A percentile compares a stretch with the other conserved stretches of the same genome.
Conservation (phyloP, 2,888 invertebrate species). For the Trissonchulus latispiculum region DNA sequence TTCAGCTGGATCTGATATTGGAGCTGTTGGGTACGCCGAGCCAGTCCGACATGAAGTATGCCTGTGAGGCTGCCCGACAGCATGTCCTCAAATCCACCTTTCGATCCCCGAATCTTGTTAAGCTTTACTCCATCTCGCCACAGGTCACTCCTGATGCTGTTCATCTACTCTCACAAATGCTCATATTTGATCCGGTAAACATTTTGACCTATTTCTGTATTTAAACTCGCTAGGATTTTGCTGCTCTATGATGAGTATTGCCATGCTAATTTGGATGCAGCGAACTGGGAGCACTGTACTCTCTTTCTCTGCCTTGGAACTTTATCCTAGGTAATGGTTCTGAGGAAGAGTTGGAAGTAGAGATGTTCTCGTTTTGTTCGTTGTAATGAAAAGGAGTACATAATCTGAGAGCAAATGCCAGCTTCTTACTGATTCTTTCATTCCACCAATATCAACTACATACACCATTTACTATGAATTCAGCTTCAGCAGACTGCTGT, state of each 20-base stretch:
- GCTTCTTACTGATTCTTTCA: too few relatives aligned
- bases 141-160: slow-evolving; percentile 96
- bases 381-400: too few relatives aligned
- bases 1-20: slow-evolving; percentile 86
- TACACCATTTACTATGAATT: too few relatives aligned
- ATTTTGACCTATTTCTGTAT: slow-evolving; percentile 28
- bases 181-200: slow-evolving; percentile 87
- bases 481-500: too few relatives aligned
- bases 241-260: not conserved
- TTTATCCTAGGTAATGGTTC: too few relatives aligned
- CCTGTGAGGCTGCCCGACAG: slow-evolving; percentile 84
- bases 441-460: too few relatives aligned
- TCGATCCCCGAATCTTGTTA: slow-evolving; percentile 57
- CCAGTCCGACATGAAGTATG: slow-evolving; percentile 88
- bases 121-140: slow-evolving; percentile 59
- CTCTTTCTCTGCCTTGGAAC: too few relatives aligned
- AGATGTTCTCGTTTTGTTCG: not conserved
- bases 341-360: not conserved
- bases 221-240: not conserved
- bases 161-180: slow-evolving; percentile 88
- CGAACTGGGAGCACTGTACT: too few relatives aligned
- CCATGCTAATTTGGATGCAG: not conserved
- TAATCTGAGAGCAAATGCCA: too few relatives aligned
- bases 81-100: slow-evolving; percentile 79
- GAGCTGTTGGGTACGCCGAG: slow-evolving; percentile 92